phyloP scores from a whole-genome alignment of 2,113 vertebrate species.

The Platycercus adscitus region DNA sequence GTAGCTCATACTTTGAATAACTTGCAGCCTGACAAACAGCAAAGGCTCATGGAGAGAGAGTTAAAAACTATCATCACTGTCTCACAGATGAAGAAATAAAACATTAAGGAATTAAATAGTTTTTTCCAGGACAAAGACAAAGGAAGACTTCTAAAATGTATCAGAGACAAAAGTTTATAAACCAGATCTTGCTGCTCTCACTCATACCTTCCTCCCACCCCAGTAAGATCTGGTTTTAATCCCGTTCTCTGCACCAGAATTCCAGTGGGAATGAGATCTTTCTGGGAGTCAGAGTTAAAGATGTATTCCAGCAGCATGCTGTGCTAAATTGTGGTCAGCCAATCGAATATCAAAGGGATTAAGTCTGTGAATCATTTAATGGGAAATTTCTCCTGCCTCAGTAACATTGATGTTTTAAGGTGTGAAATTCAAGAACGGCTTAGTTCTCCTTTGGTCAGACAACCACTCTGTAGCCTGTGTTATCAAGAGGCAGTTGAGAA shows the following conservation, averaged over 20 bases:
- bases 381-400: constrained; percentile 68
- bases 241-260: background rate
- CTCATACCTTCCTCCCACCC: background rate
- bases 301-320: constrained; percentile 62
- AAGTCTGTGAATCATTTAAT: constrained; percentile 70
- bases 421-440: constrained; percentile 70
- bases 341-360: constrained; percentile 71
- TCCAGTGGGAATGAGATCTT: constrained; percentile 60
- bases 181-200: background rate
- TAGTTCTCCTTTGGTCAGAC: constrained; percentile 66
- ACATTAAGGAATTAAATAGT: background rate
- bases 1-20: background rate
- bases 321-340: constrained; percentile 67
- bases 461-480: background rate
- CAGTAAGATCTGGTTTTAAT: constrained; percentile 46
- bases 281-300: constrained; percentile 56
- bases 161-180: background rate
- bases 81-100: background rate
- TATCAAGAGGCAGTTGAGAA: constrained; percentile 67
- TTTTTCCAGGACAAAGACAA: background rate
- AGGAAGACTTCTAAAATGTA: background rate
- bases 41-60: background rate
- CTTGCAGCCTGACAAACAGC: background rate
- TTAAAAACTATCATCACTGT: background rate
- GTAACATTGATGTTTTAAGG: constrained; percentile 69